These are phyloP conservation scores for Cynodonichthys magdalenae DNA, from an alignment of 2,797 vertebrate species.

Conservation along the genomic window DNA sequence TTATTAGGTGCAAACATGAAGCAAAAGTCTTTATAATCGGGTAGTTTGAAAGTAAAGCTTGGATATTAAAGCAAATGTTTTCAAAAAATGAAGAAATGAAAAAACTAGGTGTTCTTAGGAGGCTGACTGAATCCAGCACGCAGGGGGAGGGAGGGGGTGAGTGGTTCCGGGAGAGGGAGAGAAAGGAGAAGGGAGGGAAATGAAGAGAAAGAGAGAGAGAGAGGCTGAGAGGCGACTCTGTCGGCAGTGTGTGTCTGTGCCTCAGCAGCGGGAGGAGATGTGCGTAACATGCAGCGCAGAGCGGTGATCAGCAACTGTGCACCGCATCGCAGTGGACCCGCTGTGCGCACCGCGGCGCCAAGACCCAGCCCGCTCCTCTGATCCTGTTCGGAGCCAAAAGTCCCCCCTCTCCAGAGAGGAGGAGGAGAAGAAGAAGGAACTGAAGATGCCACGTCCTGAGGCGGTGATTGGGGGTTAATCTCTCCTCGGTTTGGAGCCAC, in stretches of 20 bases:
- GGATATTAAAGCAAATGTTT: too few relatives aligned
- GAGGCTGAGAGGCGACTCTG: constrained; percentile 57
- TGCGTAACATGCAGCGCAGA: constrained; percentile 72
- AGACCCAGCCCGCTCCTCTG: constrained; percentile 32
- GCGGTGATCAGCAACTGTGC: constrained; percentile 64
- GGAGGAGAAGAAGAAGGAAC: constrained; percentile 4
- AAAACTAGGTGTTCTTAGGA: background rate
- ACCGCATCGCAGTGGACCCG: constrained; percentile 59
- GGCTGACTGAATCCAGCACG: background rate
- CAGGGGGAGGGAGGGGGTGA: background rate
- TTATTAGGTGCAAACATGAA: constrained; percentile 4
- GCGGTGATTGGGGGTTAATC: constrained; percentile 60
- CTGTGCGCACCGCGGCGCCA: constrained; percentile 57
- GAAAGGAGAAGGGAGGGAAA: constrained; percentile 11
- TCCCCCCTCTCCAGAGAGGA: too few relatives aligned
- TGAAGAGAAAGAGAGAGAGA: constrained; percentile 1
- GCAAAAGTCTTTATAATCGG: background rate
- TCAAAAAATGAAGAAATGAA: too few relatives aligned
- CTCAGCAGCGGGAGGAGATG: constrained; percentile 69
- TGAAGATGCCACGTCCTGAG: constrained; percentile 47
- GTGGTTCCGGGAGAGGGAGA: background rate
- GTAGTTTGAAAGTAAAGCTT: too few relatives aligned
- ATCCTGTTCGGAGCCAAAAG: constrained; percentile 20
- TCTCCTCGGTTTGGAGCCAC: constrained; percentile 51
- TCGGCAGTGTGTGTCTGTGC: constrained; percentile 60